Conservation (phyloP, 2,888 invertebrate species). For the Leucozona laternaria region DNA sequence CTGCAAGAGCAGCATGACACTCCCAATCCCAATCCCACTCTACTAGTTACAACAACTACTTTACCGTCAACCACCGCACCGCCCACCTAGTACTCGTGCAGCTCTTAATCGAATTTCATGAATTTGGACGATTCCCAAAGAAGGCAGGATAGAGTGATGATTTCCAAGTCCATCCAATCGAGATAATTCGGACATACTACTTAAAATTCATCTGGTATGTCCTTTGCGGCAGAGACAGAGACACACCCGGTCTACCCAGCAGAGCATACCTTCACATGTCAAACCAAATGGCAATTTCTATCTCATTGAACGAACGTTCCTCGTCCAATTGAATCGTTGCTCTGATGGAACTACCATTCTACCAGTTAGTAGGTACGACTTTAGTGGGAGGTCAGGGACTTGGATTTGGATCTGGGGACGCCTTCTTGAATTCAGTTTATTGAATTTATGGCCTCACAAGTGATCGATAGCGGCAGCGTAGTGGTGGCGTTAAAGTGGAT, state of each 20-base stretch:
- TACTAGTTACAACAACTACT: too few species aligned
- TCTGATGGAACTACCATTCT: not conserved
- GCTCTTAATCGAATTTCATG: conserved; percentile 17
- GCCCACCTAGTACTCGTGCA: not conserved
- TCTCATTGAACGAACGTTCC: not conserved
- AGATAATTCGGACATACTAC: conserved; percentile 36
- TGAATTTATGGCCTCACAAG: conserved; percentile 17
- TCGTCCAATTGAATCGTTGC: conserved; percentile 23
- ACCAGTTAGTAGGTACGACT: not conserved
- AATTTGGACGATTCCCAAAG: conserved; percentile 1
- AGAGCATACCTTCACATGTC: conserved; percentile 27
- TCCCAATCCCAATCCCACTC: too few species aligned
- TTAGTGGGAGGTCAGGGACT: conserved; percentile 7
- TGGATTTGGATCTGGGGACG: not conserved
- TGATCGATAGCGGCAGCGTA: not conserved
- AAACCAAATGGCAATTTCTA: conserved; percentile 34
- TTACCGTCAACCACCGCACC: not conserved
- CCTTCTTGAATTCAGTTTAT: conserved; percentile 17
- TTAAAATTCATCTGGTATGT: conserved; percentile 44
- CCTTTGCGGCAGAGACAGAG: conserved; percentile 18
- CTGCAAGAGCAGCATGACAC: too few species aligned
- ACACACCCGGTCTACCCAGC: not conserved
- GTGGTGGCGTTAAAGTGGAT: not conserved
- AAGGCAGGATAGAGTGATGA: conserved; percentile 5
- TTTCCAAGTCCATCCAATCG: conserved; percentile 14